Percentiles rank a stretch among this genome's conserved stretches.
These are phyloP conservation scores for Nephrotoma guestfalica DNA, from an alignment of 2,888 invertebrate genomes.

Conservation along the genomic window DNA sequence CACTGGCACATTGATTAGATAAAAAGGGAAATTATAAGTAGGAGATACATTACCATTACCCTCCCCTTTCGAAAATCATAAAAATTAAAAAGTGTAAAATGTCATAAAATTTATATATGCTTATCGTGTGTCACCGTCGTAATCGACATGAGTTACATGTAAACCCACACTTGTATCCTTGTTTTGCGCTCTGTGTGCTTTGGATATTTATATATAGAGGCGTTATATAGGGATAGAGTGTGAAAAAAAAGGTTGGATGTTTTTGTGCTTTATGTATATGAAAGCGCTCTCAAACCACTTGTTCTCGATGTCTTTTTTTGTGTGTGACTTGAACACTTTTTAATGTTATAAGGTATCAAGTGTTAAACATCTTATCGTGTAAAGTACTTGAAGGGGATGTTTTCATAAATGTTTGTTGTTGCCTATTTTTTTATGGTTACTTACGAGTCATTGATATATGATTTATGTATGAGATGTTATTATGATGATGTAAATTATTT, in stretches of 20 bases:
- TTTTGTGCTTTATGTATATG: not conserved
- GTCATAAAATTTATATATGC: not conserved
- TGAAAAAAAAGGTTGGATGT: not conserved
- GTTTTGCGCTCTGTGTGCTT: not conserved
- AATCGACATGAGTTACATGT: not conserved
- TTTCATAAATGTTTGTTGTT: not conserved
- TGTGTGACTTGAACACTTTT: not conserved
- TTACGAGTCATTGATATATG: not conserved
- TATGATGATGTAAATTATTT: too few species aligned
- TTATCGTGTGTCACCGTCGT: not conserved
- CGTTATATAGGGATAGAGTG: not conserved
- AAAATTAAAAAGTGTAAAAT: not conserved
- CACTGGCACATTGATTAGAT: too few species aligned
- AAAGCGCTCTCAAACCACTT: not conserved
- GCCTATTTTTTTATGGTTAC: not conserved
- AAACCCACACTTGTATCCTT: not conserved
- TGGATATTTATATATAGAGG: not conserved
- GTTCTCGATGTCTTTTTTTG: not conserved
- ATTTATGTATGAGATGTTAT: not conserved
- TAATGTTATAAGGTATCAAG: not conserved
- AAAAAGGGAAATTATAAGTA: too few species aligned
- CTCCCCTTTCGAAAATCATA: not conserved
- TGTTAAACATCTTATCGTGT: not conserved
- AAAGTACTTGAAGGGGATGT: not conserved
- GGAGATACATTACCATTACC: too few species aligned